A percentile compares a stretch with the other conserved stretches of the same genome.
These are phyloP conservation scores for Sinonovacula constricta DNA, from an alignment of 1,140 invertebrate genomes.

Conservation along the genomic window DNA sequence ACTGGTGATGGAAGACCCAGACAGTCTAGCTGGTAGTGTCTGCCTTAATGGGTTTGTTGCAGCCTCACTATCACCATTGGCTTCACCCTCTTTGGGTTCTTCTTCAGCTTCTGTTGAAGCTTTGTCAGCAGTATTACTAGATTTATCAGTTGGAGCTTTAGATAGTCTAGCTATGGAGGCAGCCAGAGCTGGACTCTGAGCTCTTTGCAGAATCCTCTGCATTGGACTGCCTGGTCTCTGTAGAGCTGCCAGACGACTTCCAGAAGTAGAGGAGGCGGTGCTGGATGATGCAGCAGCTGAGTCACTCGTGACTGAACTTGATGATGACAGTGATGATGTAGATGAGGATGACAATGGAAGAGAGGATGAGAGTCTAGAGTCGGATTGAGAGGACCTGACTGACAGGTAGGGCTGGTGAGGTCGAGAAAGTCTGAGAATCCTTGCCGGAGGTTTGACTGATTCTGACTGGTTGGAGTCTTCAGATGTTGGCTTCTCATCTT, in stretches of 20 bases:
- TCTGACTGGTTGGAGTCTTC: background rate
- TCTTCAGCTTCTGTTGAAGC: background rate
- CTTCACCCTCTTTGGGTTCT: background rate
- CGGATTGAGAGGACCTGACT: background rate
- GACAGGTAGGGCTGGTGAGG: conserved; percentile 19
- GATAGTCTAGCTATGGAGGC: conserved; percentile 24
- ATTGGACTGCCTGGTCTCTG: conserved; percentile 50
- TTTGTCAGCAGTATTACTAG: background rate
- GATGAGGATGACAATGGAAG: background rate
- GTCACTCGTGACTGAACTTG: background rate
- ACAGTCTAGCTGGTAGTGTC: conserved; percentile 27
- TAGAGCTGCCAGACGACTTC: conserved; percentile 44
- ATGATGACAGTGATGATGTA: background rate
- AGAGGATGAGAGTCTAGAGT: background rate
- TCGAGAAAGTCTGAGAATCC: conserved; percentile 34
- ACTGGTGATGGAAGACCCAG: conserved; percentile 28
- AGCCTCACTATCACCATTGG: conserved; percentile 5
- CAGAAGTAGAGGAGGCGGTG: conserved; percentile 9
- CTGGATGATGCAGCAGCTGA: background rate
- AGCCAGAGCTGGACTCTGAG: conserved; percentile 40
- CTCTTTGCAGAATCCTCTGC: conserved; percentile 29
- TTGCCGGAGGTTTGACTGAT: conserved; percentile 11
- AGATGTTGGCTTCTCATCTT: background rate
- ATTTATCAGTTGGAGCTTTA: conserved; percentile 1
- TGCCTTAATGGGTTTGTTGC: background rate